Evolutionary conservation across 1,140 invertebrate species (phyloP).

Genomic region (Platorchestia sp.): DNA sequence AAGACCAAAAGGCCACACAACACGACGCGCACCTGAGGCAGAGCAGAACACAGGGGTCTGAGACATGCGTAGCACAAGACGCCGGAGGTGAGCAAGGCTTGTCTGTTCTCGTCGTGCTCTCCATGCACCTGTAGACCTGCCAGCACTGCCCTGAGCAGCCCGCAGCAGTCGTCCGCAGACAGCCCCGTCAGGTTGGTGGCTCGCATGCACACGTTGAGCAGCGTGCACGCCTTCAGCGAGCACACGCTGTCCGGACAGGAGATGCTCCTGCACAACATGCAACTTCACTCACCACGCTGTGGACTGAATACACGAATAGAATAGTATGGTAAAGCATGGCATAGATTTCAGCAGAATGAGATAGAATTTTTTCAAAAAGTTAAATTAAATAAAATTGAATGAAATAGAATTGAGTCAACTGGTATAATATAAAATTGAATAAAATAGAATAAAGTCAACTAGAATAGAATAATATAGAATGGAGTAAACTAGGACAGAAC

Average conservation of each 20-base stretch:
- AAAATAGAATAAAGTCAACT: no score
- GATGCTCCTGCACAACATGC: background rate
- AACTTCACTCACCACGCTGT: background rate
- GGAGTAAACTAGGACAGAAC: no score
- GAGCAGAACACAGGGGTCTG: background rate
- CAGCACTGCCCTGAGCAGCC: background rate
- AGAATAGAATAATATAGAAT: no score
- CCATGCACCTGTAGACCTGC: conserved; percentile 18
- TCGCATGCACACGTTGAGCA: background rate
- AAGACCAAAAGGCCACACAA: no score
- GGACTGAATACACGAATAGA: no score
- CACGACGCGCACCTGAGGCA: background rate
- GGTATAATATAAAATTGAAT: no score
- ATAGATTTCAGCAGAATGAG: no score
- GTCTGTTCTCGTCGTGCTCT: background rate
- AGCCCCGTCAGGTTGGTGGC: background rate
- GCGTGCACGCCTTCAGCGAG: background rate
- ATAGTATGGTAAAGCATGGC: no score
- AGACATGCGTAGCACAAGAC: background rate
- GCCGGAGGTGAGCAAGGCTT: background rate
- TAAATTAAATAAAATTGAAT: no score
- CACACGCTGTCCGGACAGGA: conserved; percentile 30
- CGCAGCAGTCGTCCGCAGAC: conserved; percentile 20
- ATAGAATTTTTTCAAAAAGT: no score
- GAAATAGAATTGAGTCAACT: no score